Base-by-base conservation (phyloP, 2,888 invertebrate genomes). In the Stenodema calcarata region DNA sequence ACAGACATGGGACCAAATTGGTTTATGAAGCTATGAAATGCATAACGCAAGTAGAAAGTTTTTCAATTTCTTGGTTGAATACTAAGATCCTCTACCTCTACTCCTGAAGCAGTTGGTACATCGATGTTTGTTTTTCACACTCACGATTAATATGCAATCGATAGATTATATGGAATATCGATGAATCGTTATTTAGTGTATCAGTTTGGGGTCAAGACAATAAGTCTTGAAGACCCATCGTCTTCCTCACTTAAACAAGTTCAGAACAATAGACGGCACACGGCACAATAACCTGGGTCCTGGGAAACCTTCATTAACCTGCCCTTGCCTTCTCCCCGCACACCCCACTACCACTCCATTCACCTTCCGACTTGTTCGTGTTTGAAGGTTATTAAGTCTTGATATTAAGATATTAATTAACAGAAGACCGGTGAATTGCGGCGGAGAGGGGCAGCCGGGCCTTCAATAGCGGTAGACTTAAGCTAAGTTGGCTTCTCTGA, bases 321-420 rank as follows among this genome's bases (percentile, higher is more conserved):
- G n/a, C 44, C 84, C 75, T n/a, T n/a, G n/a, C n/a, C n/a, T n/a
- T n/a, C n/a, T n/a, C n/a, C n/a, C n/a, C n/a, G n/a, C n/a, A n/a
- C n/a, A n/a, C n/a, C n/a, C n/a, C n/a, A n/a, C 78, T 42, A 9
- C 78, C 41, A 12, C 75, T n/a, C 44, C 78, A 2, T 78, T 27
- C 44, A 3, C 41, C 50, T 50, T 28, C 50, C 80, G 18, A 16
- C 35, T 47, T 62, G 62, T 23, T 42, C 84, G 73, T 84, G 84
- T 84, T 84, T 84, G 84, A 84, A 84, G 84, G 84, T 84, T 84
- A 84, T 84, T 84, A 84, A 84, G 84, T 84, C 84, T 84, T 84
- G 84, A 84, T 84, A 84, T 84, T 84, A 84, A 44, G 84, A 84
- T 84, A 84, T 84, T 84, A 84, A 84, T 84, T 84, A 84, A 84